Percentiles rank a stretch among this genome's conserved stretches.
phyloP scores from a whole-genome alignment of 1,140 invertebrate species.

The Lethocerus indicus region DNA sequence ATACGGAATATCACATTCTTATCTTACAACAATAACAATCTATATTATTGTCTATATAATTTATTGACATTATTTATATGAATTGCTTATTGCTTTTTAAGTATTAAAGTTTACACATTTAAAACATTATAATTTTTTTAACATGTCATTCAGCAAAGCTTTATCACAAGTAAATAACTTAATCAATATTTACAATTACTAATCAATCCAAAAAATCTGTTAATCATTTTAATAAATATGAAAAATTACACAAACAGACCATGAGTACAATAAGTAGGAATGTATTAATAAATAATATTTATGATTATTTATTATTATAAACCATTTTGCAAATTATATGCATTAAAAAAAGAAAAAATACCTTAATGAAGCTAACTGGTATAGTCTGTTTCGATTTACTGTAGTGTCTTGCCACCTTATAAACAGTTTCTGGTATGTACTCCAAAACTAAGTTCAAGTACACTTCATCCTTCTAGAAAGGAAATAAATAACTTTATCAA shows the following conservation, averaged over 20 bases:
- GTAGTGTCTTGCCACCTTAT: slow-evolving; percentile 98
- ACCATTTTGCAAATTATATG: background rate
- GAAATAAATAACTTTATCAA: slow-evolving; percentile 3
- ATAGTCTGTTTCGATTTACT: slow-evolving; percentile 98
- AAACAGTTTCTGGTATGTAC: slow-evolving; percentile 99
- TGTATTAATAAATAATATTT: too few relatives aligned
- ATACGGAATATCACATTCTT: background rate
- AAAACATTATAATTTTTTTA: too few relatives aligned
- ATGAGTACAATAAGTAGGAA: background rate
- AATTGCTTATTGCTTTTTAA: too few relatives aligned
- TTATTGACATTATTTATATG: too few relatives aligned
- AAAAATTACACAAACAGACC: background rate
- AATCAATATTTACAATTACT: too few relatives aligned
- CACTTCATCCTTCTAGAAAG: slow-evolving; percentile 95
- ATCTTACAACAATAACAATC: too few relatives aligned
- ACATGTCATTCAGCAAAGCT: too few relatives aligned
- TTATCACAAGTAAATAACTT: too few relatives aligned
- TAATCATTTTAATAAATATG: slow-evolving; percentile 7
- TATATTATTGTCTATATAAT: background rate
- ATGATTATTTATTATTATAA: slow-evolving; percentile 3
- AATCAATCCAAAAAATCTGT: background rate
- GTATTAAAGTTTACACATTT: too few relatives aligned
- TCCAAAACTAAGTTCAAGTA: slow-evolving; percentile 99
- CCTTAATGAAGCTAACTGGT: slow-evolving; percentile 98
- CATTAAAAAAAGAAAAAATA: slow-evolving; percentile 27